Conservation (phyloP, 2,113 vertebrate species). For the Campylorhamphus procurvoides region DNA sequence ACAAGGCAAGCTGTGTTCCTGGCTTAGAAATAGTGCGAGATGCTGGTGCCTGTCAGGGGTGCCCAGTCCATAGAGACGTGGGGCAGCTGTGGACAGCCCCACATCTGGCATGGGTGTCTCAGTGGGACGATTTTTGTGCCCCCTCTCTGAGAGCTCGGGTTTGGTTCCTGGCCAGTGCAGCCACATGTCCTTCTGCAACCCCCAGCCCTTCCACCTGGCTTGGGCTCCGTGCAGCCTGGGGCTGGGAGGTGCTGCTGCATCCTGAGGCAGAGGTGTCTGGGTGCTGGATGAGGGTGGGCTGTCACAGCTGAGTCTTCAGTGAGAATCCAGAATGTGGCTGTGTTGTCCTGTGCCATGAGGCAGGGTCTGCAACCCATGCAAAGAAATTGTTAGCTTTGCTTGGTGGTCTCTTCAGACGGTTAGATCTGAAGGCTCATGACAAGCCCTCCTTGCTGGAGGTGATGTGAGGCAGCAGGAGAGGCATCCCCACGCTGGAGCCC, state of each 20-base stretch:
- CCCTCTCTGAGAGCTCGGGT: neutral
- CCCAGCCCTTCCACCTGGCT: neutral
- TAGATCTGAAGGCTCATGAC: neutral
- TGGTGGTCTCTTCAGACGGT: neutral
- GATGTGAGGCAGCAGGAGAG: neutral
- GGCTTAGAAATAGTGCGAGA: neutral
- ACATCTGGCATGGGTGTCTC: neutral
- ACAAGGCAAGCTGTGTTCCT: neutral
- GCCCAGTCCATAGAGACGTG: neutral
- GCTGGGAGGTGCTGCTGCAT: neutral
- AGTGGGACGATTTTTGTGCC: neutral
- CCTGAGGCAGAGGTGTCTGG: neutral
- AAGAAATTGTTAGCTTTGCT: neutral
- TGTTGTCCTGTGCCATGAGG: rapidly evolving
- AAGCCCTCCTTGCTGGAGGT: neutral
- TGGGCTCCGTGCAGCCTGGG: neutral
- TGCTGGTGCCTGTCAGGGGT: neutral
- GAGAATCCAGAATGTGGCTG: rapidly evolving
- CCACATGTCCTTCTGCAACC: neutral
- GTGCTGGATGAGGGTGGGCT: neutral
- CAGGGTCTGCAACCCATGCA: neutral
- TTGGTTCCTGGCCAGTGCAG: neutral
- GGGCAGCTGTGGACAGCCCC: rapidly evolving
- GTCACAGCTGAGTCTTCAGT: neutral
- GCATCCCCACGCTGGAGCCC: rapidly evolving